phyloP scores from a whole-genome alignment of 2,888 invertebrate genomes.

The Eustalomyia histrio region DNA sequence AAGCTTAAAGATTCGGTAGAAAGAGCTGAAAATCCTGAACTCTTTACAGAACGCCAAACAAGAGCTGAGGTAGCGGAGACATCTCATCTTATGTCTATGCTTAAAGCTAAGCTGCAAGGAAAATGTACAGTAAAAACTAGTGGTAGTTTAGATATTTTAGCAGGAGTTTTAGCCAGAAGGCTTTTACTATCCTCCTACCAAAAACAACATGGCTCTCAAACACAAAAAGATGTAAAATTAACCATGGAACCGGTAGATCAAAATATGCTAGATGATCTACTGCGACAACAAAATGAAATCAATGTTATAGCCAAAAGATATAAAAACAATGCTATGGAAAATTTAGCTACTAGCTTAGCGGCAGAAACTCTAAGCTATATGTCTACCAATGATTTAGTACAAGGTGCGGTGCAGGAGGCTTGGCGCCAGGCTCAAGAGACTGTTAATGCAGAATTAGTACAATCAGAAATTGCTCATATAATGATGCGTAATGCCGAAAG shows the following conservation, averaged over 20 bases:
- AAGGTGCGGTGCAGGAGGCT: conserved; percentile 86
- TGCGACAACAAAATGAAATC: conserved; percentile 83
- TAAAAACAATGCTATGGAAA: conserved; percentile 85
- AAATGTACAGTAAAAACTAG: conserved; percentile 79
- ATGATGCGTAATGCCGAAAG: conserved; percentile 85
- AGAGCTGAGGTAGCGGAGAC: conserved; percentile 87
- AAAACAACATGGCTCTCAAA: conserved; percentile 58
- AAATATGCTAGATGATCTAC: conserved; percentile 76
- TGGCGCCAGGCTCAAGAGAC: conserved; percentile 88
- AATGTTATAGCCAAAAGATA: conserved; percentile 83
- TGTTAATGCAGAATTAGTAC: conserved; percentile 87
- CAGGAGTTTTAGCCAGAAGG: conserved; percentile 87
- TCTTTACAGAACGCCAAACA: conserved; percentile 83
- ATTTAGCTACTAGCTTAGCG: conserved; percentile 86
- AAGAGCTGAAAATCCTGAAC: conserved; percentile 81
- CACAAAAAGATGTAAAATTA: conserved; percentile 77
- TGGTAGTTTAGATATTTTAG: conserved; percentile 85
- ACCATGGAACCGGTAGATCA: conserved; percentile 81
- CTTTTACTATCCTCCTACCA: conserved; percentile 80
- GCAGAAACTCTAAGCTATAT: conserved; percentile 84
- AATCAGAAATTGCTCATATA: conserved; percentile 88
- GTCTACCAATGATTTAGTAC: conserved; percentile 81
- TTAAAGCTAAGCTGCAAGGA: conserved; percentile 85
- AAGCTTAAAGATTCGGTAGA: conserved; percentile 85
- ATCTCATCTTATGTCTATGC: conserved; percentile 86